A percentile compares a stretch with the other conserved stretches of the same genome.
Conservation (phyloP, 2,113 vertebrate genomes). For the Scomber scombrus region DNA sequence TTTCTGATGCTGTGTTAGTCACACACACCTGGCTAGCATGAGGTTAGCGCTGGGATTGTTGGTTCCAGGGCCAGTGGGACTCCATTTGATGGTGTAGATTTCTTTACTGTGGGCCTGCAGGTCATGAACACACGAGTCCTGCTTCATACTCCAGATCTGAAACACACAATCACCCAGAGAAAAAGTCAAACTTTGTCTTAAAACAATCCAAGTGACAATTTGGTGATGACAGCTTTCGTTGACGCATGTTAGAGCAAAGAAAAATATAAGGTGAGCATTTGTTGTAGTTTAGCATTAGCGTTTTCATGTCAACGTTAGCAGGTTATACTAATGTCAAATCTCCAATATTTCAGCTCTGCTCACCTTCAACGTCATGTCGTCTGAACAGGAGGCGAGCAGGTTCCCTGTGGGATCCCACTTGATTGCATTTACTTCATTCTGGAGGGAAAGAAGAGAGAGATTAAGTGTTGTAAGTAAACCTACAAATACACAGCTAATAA, state of each 20-base stretch:
- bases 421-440: conserved; percentile 98
- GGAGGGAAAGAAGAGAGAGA: conserved; percentile 32
- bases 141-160: conserved; percentile 99
- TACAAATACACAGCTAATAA: neutral
- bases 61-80: conserved; percentile 93
- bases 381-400: conserved; percentile 95
- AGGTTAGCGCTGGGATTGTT: conserved; percentile 92
- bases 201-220: neutral
- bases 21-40: conserved; percentile 94
- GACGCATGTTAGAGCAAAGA: no score
- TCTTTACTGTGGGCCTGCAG: conserved; percentile 97
- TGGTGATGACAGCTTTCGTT: no score
- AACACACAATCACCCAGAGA: neutral
- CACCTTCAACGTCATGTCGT: conserved; percentile 98
- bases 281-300: no score
- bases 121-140: conserved; percentile 94
- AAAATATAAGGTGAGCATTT: no score
- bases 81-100: conserved; percentile 99
- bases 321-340: neutral
- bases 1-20: neutral
- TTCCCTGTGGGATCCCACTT: conserved; percentile 98
- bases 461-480: neutral
- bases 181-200: neutral
- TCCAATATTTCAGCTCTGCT: conserved; percentile 8
- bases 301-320: neutral